Evolutionary conservation across 2,797 vertebrate genomes (phyloP).

Genomic region (Smutsia temminckii): DNA sequence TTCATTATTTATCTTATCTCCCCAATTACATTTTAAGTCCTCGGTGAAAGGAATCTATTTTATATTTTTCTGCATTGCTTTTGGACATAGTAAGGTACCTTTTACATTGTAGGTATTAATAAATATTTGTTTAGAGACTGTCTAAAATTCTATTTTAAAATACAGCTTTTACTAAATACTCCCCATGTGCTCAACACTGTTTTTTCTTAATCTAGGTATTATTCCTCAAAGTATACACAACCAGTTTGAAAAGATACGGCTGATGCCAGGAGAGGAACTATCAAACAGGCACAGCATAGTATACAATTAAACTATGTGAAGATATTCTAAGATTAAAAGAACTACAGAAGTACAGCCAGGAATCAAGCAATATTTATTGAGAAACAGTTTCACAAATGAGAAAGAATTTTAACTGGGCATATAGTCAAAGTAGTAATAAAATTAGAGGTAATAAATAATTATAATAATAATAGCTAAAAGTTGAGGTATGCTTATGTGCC

Average conservation of each 20-base stretch:
- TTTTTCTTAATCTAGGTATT: background rate
- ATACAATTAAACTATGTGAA: constrained; percentile 11
- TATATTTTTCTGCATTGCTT: constrained; percentile 1
- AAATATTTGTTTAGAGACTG: background rate
- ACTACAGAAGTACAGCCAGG: background rate
- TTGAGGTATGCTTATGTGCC: background rate
- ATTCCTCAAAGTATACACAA: background rate
- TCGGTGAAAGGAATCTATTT: constrained; percentile 1
- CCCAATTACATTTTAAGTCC: background rate
- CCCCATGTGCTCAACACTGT: background rate
- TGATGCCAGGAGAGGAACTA: background rate
- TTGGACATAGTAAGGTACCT: background rate
- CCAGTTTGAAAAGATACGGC: background rate
- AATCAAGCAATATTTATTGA: background rate
- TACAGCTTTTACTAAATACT: background rate
- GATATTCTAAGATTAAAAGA: background rate
- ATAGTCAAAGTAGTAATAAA: background rate
- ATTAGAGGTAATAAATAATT: background rate
- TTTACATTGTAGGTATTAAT: background rate
- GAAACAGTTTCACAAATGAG: constrained; percentile 2
- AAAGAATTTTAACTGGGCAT: background rate
- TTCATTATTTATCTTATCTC: constrained; percentile 25
- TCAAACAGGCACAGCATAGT: background rate
- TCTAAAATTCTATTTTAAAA: constrained; percentile 6
- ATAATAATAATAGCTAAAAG: background rate